Percentiles rank a stretch among this genome's conserved stretches.
phyloP scores from a whole-genome alignment of 2,888 invertebrate genomes.

The Nomada goodeniana region DNA sequence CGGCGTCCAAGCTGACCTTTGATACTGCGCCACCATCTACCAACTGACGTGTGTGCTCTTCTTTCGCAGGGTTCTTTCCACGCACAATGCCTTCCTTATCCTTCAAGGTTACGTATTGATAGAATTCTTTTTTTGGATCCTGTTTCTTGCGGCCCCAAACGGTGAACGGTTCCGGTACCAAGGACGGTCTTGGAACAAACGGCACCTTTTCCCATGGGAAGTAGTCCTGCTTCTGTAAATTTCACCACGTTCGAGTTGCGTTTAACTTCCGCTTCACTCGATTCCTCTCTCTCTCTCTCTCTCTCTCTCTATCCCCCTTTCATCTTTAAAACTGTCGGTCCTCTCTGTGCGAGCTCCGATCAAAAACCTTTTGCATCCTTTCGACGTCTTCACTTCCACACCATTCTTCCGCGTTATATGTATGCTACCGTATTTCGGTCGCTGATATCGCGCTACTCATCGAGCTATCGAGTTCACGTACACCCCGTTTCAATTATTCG shows the following conservation, averaged over 20 bases:
- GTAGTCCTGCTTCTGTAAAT: conserved; percentile 89
- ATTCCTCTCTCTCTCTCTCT: background rate
- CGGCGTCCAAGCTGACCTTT: conserved; percentile 81
- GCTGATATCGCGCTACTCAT: background rate
- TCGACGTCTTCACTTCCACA: conserved; percentile 79
- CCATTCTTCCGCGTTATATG: conserved; percentile 70
- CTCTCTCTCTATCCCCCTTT: background rate
- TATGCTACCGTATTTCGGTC: conserved; percentile 10
- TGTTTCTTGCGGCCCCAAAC: conserved; percentile 90
- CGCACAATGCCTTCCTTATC: conserved; percentile 79
- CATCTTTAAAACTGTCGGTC: background rate
- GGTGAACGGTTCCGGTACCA: conserved; percentile 93
- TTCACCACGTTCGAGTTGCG: conserved; percentile 50
- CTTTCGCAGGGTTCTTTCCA: conserved; percentile 79
- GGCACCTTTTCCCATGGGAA: conserved; percentile 96
- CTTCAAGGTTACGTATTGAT: conserved; percentile 81
- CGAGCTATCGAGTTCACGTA: background rate
- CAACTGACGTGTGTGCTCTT: conserved; percentile 81
- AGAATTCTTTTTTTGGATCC: conserved; percentile 82
- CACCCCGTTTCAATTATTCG: too few species aligned
- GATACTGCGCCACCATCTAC: conserved; percentile 80
- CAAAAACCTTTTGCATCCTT: conserved; percentile 23
- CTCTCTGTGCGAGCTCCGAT: conserved; percentile 13
- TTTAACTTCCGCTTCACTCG: conserved; percentile 6
- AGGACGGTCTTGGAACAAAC: conserved; percentile 93